Base-by-base conservation (phyloP, 2,888 invertebrate species). In the Erannis defoliaria region DNA sequence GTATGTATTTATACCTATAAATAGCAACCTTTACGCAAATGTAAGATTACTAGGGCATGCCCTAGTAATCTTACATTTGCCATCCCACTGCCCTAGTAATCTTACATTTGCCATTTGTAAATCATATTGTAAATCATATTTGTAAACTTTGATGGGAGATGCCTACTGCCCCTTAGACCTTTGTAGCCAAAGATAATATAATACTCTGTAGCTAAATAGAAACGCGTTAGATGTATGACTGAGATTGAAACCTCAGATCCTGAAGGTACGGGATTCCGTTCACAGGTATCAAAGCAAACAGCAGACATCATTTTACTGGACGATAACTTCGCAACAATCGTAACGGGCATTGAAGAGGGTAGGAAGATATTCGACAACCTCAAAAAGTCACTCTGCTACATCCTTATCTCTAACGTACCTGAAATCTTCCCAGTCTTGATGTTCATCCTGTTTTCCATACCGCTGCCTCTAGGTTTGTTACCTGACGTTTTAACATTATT, bases 271-370 rank as follows among this genome's bases (percentile, higher is more conserved):
- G 33, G 1, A n/a, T 16, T 50, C 37, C 9, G 21, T 50, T 60
- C 66, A n/a, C 72, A 91, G 92, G 92, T 95, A 9, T 96, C 96
- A 5, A 97, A 97, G 87, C 97, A 97, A 84, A 97, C 97, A 0
- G 98, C 98, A 6, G 98, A 98, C 80, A 97, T 98, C 94, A 97
- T 98, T 78, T 89, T 97, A 62, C 93, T 97, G 86, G 97, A 97
- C 75, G 97, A 97, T 78, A 97, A 97, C 85, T 98, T 98, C 78
- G 96, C 97, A 0, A 97, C 97, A 0, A 97, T 97, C 63, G 97
- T 97, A 0, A 96, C 95, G 1, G 97, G 97, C 46, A 96, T 97
- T 16, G 97, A 97, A 81, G 96, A 96, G 81, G 96, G 96, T n/a
- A 93, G 96, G 50, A 93, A 96, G 73, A 97, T 97, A 82, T 97